Base-by-base conservation (phyloP, 2,113 vertebrate genomes). In the Pseudorhombus dupliciocellatus region DNA sequence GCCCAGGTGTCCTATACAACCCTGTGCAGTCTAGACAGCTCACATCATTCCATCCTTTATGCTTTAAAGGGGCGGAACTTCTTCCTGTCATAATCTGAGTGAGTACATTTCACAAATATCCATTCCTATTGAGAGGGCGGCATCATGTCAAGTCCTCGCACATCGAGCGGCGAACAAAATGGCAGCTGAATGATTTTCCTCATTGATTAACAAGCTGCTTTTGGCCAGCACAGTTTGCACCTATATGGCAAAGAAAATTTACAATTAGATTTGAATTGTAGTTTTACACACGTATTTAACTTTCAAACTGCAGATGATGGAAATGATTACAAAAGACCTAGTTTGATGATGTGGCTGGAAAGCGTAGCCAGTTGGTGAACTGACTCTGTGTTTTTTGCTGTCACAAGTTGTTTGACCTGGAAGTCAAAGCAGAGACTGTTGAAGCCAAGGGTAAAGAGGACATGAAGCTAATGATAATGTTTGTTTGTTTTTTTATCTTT, bases 1-100 rank as follows among this genome's bases (percentile, higher is more conserved):
- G 56, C 28, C 80, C 88, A 89, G 83, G 86, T 87, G 85, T 88
- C 70, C 83, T 31, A 64, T 66, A 70, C 50, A 84, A 46, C 51
- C 4, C 21, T 50, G 12, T 40, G 20, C 20, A 73, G 66, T 77
- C 77, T 81, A 77, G 73, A 81, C 68, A 64, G 34, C 66, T 66
- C 55, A 24, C 31, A 73, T 58, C 64, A 54, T 71, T 79, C 60
- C 62, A 52, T 70, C 67, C 42, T 85, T 85, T 81, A 66, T 76
- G 48, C 66, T 56, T 64, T 67, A 44, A 22, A 28, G 15, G 46
- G 53, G 44, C 26, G 50, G 67, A 52, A 42, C 61, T 46, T 70
- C 42, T 54, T 75, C 65, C 44, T 80, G 66, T 75, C 40, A 52
- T 66, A 76, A 73, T 70, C 51, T 37, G 44, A 59, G 31, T 3